Evolutionary conservation across 2,797 vertebrate genomes (phyloP).

Genomic region (Hozukius guyotensis): DNA sequence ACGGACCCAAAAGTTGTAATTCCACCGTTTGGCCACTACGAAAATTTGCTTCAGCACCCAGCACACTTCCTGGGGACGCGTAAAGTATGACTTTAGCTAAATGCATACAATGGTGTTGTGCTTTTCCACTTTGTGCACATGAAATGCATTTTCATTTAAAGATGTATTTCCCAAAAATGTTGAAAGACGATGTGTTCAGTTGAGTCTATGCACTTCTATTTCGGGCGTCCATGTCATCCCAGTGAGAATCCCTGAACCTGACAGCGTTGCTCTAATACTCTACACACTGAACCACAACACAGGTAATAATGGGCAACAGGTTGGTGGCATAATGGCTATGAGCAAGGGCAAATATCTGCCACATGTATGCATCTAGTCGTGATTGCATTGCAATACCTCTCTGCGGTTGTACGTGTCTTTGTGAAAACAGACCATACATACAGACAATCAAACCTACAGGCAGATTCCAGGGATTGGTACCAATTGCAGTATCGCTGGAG

Average conservation of each 20-base stretch:
- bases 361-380: not conserved
- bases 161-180: not conserved
- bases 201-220: not conserved
- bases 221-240: not conserved
- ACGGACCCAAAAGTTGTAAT: too few species aligned
- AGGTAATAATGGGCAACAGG: not conserved
- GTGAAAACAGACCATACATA: conserved; percentile 29
- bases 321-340: not conserved
- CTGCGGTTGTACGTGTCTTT: conserved; percentile 37
- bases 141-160: not conserved
- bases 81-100: not conserved
- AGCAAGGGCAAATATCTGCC: conserved; percentile 32
- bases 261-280: not conserved
- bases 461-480: conserved; percentile 37
- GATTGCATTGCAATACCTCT: conserved; percentile 21
- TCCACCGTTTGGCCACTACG: too few species aligned
- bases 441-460: conserved; percentile 42
- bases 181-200: not conserved
- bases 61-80: too few species aligned
- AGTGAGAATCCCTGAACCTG: not conserved
- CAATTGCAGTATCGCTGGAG: conserved; percentile 30
- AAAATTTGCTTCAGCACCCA: too few species aligned
- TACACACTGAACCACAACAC: not conserved
- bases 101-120: not conserved
- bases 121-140: not conserved